Base-by-base conservation (phyloP, 2,113 vertebrate genomes). In the Piaya cayana region DNA sequence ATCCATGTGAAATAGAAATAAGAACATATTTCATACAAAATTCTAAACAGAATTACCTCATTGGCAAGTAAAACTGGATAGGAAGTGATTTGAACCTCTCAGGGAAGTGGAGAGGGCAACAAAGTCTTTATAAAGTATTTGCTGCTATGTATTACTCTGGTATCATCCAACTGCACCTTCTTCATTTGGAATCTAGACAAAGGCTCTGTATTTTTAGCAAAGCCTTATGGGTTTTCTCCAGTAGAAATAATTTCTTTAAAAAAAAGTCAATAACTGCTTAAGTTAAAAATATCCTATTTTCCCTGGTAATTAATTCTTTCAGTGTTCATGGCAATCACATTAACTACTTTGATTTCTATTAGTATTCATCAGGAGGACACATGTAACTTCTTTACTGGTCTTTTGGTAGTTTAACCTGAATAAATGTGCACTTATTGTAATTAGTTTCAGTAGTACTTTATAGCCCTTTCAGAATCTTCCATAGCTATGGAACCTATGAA, bases 301-400 rank as follows among this genome's bases (percentile, higher is more conserved):
- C 27, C 34, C 42, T 72, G 52, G 53, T 75, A 93, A 95, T 94
- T 91, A 91, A 84, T 94, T 94, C 13, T 92, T 94, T 68, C 55
- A 37, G 36, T 82, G 22, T 85, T 95, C 76, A 68, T 43, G 62
- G 47, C 43, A 85, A 70, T 88, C 52, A 77, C 9, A 68, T 84
- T 88, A 94, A 86, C 47, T 91, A 69, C 74, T 79, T 94, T 63
- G 36, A 92, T 95, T 96, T 92, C 80, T 68, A 39, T 95, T 93
- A 72, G 83, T 82, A 88, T 96, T 94, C 83, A 94, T 72, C 86
- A 94, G 77, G 37, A 84, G 59, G n/a, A 49, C 50, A 68, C 32
- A 34, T 86, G 43, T 71, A 96, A 92, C 78, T 93, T 93, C 69
- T 94, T 93, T 79, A 87, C 50, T 71, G 63, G 34, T 77, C 67